Percentiles rank a stretch among this genome's conserved stretches.
Conservation (phyloP, 2,113 vertebrate genomes). For the Australoheros scitulus region DNA sequence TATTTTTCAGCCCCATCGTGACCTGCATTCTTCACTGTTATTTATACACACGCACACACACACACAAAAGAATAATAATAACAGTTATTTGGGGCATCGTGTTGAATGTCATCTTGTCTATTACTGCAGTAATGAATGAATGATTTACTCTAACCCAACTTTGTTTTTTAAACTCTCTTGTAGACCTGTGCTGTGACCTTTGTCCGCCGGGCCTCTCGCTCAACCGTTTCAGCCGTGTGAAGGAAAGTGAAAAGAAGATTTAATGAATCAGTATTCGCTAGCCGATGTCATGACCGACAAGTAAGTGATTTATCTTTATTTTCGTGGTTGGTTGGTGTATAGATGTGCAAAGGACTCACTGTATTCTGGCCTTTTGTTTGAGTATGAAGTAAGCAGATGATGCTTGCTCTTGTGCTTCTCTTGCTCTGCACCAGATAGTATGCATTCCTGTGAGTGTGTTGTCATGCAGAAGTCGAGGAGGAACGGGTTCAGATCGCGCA, state of each 20-base stretch:
- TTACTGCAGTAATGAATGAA: neutral
- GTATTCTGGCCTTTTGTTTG: conserved; percentile 36
- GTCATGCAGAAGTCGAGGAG: conserved; percentile 1
- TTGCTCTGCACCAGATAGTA: conserved; percentile 20
- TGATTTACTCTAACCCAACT: neutral
- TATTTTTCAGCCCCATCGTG: neutral
- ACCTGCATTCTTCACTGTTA: too few species aligned
- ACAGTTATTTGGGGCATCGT: neutral
- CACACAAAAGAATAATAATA: neutral
- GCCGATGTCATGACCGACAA: conserved; percentile 81
- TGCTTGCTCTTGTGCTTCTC: conserved; percentile 38
- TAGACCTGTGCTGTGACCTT: conserved; percentile 53
- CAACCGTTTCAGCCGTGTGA: conserved; percentile 52
- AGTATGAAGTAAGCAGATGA: conserved; percentile 48
- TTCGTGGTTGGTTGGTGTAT: neutral
- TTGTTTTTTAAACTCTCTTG: neutral
- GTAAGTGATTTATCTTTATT: conserved; percentile 71
- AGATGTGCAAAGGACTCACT: conserved; percentile 28
- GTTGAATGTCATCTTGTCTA: neutral
- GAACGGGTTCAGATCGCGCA: conserved; percentile 26
- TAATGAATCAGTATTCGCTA: conserved; percentile 80
- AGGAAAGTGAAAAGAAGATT: conserved; percentile 58
- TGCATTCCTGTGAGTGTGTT: conserved; percentile 29
- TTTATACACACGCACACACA: too few species aligned
- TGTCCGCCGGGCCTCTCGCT: neutral